Evolutionary conservation across 1,140 invertebrate species (phyloP).

Genomic region (Gonioctena quinquepunctata): DNA sequence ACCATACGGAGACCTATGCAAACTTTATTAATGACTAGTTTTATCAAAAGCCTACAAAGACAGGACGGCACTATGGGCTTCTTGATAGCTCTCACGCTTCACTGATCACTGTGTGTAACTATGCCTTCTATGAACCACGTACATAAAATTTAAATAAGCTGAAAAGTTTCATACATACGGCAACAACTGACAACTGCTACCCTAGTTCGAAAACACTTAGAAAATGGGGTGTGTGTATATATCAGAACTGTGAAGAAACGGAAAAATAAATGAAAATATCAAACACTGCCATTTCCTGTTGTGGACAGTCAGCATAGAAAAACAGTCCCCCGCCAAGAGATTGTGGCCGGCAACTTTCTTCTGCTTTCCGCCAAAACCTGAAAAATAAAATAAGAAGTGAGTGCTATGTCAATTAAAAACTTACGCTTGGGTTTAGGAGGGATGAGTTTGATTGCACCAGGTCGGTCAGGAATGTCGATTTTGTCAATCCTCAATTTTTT

Average conservation of each 20-base stretch:
- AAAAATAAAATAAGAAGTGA: constrained; percentile 47
- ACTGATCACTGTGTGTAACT: not conserved
- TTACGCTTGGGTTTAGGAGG: constrained; percentile 88
- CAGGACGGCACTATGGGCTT: not conserved
- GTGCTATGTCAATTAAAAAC: constrained; percentile 53
- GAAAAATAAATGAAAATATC: constrained; percentile 9
- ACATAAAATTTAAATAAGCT: not conserved
- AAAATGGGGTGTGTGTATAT: constrained; percentile 13
- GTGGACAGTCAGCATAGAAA: constrained; percentile 29
- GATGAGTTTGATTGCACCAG: constrained; percentile 81
- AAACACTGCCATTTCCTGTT: constrained; percentile 25
- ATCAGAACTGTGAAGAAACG: not conserved
- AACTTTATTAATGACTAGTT: constrained; percentile 3
- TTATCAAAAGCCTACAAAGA: not conserved
- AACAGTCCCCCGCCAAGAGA: constrained; percentile 25
- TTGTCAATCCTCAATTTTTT: constrained; percentile 66
- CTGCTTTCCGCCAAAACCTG: constrained; percentile 33
- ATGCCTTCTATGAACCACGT: constrained; percentile 1
- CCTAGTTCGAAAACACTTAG: not conserved
- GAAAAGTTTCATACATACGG: constrained; percentile 19
- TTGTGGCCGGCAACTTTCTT: constrained; percentile 21
- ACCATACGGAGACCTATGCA: constrained; percentile 19
- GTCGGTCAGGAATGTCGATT: constrained; percentile 63
- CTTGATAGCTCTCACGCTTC: not conserved
- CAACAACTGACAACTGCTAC: constrained; percentile 1